Evolutionary conservation across 2,888 invertebrate genomes (phyloP).

Genomic region (Dromius quadrimaculatus): DNA sequence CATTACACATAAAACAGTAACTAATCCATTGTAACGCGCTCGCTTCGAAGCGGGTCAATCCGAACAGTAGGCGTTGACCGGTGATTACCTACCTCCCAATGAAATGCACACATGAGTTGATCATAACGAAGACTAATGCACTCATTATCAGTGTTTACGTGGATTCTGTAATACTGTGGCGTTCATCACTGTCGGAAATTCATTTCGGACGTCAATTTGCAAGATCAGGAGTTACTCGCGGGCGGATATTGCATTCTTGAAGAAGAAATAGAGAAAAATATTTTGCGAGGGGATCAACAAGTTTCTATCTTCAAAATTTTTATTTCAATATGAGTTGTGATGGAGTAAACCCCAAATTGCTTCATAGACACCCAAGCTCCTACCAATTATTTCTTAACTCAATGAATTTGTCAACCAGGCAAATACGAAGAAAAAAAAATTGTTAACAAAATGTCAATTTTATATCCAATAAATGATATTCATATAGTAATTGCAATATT

Average conservation of each 20-base stretch:
- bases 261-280: not conserved
- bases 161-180: not conserved
- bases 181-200: not conserved
- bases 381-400: too few species aligned
- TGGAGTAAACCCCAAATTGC: too few species aligned
- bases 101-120: conserved; percentile 31
- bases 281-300: too few species aligned
- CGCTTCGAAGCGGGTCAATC: conserved; percentile 2
- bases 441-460: too few species aligned
- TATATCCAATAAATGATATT: too few species aligned
- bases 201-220: conserved; percentile 39
- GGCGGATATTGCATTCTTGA: conserved; percentile 27
- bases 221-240: conserved; percentile 24
- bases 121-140: conserved; percentile 34
- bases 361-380: too few species aligned
- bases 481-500: too few species aligned
- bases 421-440: too few species aligned
- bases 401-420: too few species aligned
- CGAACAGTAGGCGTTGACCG: conserved; percentile 11
- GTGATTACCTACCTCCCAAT: conserved; percentile 11
- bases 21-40: conserved; percentile 18
- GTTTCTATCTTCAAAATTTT: too few species aligned
- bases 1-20: conserved; percentile 9
- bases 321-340: too few species aligned
- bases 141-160: conserved; percentile 34